These are phyloP conservation scores for Myotis lucifugus DNA, from an alignment of 2,113 vertebrate genomes.

Conservation along the genomic window DNA sequence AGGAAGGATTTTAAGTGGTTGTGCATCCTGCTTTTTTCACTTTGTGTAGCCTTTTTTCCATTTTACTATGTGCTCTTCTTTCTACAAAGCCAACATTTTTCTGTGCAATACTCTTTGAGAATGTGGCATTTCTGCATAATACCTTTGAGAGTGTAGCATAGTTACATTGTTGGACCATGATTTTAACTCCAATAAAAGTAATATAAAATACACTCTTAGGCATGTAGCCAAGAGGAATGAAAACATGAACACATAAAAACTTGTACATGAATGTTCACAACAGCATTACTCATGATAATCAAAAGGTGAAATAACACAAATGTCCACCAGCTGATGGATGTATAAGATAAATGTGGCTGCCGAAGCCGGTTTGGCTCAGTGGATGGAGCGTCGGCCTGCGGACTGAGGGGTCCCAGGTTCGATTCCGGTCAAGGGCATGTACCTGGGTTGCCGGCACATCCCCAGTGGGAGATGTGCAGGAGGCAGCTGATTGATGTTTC, in stretches of 20 bases:
- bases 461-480: no score
- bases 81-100: conserved; percentile 4
- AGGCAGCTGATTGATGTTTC: no score
- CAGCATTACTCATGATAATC: background rate
- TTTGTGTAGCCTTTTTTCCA: background rate
- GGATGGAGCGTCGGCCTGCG: no score
- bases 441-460: no score
- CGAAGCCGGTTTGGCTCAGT: no score
- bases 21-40: background rate
- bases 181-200: background rate
- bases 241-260: background rate
- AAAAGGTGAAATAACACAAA: background rate
- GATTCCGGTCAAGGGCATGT: no score
- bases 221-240: background rate
- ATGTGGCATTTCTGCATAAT: background rate
- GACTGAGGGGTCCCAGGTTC: no score
- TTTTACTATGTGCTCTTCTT: background rate
- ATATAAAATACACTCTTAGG: background rate
- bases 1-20: background rate
- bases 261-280: background rate
- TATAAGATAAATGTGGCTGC: background rate
- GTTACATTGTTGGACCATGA: background rate
- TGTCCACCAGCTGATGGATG: background rate
- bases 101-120: background rate
- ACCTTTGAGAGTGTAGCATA: background rate